These are phyloP conservation scores for Dendroctonus valens DNA, from an alignment of 1,140 invertebrate genomes.

Conservation along the genomic window DNA sequence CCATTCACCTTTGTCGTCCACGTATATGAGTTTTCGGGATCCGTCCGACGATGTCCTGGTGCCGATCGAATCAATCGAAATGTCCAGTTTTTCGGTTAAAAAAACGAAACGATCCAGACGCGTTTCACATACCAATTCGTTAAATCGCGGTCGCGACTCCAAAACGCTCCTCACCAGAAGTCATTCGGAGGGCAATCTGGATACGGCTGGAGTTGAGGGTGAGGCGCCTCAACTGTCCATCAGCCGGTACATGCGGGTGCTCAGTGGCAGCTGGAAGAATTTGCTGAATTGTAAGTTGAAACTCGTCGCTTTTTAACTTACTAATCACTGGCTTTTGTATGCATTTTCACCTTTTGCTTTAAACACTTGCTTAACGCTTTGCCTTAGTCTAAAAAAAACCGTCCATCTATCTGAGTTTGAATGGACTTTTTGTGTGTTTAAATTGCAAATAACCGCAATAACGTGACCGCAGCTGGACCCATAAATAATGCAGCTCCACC, in stretches of 20 bases:
- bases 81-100: slow-evolving; percentile 13
- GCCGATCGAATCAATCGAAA: slow-evolving; percentile 25
- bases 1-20: slow-evolving; percentile 43
- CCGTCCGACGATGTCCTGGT: slow-evolving; percentile 44
- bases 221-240: slow-evolving; percentile 52
- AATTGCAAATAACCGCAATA: too few species aligned
- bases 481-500: too few species aligned
- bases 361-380: too few species aligned
- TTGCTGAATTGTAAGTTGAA: slow-evolving; percentile 61
- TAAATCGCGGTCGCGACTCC: slow-evolving; percentile 37
- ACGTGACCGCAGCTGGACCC: too few species aligned
- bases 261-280: slow-evolving; percentile 65
- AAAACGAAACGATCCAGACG: slow-evolving; percentile 35
- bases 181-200: slow-evolving; percentile 48
- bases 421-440: too few species aligned
- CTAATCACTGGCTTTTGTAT: too few species aligned
- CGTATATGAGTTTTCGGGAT: slow-evolving; percentile 50
- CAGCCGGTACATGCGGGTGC: slow-evolving; percentile 59
- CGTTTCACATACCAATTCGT: slow-evolving; percentile 44
- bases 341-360: too few species aligned
- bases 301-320: too few species aligned
- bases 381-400: too few species aligned
- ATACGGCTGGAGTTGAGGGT: slow-evolving; percentile 37
- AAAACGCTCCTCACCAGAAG: slow-evolving; percentile 41
- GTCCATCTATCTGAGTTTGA: too few species aligned